Evolutionary conservation across 2,888 invertebrate species (phyloP).

Genomic region (Himalopsyche tibetana): DNA sequence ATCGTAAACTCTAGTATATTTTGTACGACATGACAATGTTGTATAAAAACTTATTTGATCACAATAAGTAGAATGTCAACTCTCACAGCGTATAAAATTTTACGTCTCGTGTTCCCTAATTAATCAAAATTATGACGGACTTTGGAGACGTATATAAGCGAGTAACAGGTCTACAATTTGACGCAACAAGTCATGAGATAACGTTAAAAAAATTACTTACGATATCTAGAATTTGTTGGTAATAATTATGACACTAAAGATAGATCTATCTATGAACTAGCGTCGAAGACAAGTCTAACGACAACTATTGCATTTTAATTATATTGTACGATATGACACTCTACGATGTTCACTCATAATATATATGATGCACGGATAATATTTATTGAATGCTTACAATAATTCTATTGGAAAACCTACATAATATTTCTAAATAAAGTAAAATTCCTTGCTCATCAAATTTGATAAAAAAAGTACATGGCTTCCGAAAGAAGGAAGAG

Average conservation of each 20-base stretch:
- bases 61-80: not conserved
- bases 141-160: too few species aligned
- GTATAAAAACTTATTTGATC: not conserved
- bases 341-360: not conserved
- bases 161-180: too few species aligned
- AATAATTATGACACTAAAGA: too few species aligned
- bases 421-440: not conserved
- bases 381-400: not conserved
- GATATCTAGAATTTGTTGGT: too few species aligned
- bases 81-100: too few species aligned
- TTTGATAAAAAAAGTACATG: too few species aligned
- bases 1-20: not conserved
- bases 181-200: too few species aligned
- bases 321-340: constrained; percentile 7
- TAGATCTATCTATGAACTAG: too few species aligned
- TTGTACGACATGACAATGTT: constrained; percentile 1
- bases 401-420: not conserved
- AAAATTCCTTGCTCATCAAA: too few species aligned
- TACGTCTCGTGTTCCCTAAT: too few species aligned
- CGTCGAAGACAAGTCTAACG: not conserved
- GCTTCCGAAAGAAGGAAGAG: not conserved
- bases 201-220: too few species aligned
- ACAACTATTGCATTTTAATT: not conserved
- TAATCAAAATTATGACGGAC: too few species aligned
- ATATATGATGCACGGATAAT: not conserved